A percentile compares a stretch with the other conserved stretches of the same genome.
phyloP scores from a whole-genome alignment of 2,113 vertebrate genomes.

The Romanogobio albipinnatus region DNA sequence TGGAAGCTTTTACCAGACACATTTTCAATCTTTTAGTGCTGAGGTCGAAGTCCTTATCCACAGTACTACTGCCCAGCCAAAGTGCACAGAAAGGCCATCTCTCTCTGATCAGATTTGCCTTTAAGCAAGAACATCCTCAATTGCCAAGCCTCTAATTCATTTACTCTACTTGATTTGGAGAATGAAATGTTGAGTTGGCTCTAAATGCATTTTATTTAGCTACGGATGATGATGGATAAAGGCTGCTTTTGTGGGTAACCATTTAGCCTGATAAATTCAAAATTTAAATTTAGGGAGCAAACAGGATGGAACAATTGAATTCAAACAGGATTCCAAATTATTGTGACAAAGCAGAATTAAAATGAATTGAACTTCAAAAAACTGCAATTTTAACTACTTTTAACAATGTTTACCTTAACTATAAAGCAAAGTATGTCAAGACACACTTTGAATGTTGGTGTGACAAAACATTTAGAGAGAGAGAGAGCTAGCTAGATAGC shows the following conservation, averaged over 20 bases:
- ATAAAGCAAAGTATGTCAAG: background rate
- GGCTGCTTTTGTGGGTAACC: background rate
- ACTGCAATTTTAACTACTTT: background rate
- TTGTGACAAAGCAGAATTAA: no score
- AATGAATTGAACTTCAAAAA: background rate
- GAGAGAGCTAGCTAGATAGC: background rate
- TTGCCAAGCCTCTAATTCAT: background rate
- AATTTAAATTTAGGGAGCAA: background rate
- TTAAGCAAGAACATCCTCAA: background rate
- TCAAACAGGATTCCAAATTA: background rate
- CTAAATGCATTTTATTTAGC: background rate
- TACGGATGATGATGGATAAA: background rate
- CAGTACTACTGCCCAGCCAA: constrained; percentile 12
- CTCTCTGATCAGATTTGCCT: constrained; percentile 11
- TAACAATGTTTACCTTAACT: background rate
- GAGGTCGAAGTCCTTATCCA: background rate
- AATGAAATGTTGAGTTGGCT: background rate
- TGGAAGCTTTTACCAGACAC: constrained; percentile 35
- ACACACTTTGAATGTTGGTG: background rate
- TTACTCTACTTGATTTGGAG: background rate
- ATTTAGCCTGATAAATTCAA: background rate
- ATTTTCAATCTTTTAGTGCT: constrained; percentile 29
- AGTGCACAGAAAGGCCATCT: background rate
- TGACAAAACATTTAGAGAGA: background rate
- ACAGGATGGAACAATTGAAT: background rate